phyloP scores from a whole-genome alignment of 1,140 invertebrate species.

The Phenacoccus solenopsis region DNA sequence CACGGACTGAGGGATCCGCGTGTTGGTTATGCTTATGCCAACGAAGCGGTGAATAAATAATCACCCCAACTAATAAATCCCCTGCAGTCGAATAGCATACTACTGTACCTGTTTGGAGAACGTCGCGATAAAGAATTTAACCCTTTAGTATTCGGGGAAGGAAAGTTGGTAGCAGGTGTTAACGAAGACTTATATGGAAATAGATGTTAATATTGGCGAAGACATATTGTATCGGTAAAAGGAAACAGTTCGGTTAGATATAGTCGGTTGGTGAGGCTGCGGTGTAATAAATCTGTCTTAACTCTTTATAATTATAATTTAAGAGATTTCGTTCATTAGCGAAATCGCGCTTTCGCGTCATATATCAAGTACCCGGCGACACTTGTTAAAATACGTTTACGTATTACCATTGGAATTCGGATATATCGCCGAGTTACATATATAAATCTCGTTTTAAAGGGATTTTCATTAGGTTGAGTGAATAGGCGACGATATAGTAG shows the following conservation, averaged over 20 bases:
- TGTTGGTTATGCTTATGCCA: too few species aligned
- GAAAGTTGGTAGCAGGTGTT: neutral
- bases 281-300: conserved; percentile 12
- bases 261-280: neutral
- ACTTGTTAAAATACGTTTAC: neutral
- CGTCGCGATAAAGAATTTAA: too few species aligned
- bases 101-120: too few species aligned
- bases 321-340: conserved; percentile 10
- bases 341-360: neutral
- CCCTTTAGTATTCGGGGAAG: neutral
- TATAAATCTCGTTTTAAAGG: neutral
- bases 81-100: too few species aligned
- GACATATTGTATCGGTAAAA: neutral
- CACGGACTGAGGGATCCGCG: too few species aligned
- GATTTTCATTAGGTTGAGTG: neutral
- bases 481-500: too few species aligned
- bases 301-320: conserved; percentile 14
- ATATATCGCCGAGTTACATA: neutral
- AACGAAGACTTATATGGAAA: neutral
- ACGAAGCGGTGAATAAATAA: too few species aligned
- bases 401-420: neutral
- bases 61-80: too few species aligned
- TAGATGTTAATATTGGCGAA: conserved; percentile 1
- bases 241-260: neutral
- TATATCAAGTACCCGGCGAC: neutral